Evolutionary conservation across 1,140 invertebrate species (phyloP).

Genomic region (Harpegnathos saltator): DNA sequence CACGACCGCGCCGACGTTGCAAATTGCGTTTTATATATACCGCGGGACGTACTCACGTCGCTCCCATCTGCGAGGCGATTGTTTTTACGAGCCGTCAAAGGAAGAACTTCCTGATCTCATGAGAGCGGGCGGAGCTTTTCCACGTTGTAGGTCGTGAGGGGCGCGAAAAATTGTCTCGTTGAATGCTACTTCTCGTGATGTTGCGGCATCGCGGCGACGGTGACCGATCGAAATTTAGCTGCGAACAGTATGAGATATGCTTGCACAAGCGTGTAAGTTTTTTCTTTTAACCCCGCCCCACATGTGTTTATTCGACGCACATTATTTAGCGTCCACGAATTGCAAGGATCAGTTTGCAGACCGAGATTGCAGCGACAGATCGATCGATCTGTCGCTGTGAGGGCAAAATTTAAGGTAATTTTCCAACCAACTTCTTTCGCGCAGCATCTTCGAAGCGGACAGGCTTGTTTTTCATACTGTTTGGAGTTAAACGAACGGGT

Average conservation of each 20-base stretch:
- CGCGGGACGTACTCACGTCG: not conserved
- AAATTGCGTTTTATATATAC: not conserved
- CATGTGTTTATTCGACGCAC: too few species aligned
- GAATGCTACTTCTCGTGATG: too few species aligned
- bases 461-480: conserved; percentile 15
- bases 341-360: conserved; percentile 58
- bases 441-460: not conserved
- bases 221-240: not conserved
- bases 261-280: not conserved
- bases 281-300: too few species aligned
- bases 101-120: conserved; percentile 39
- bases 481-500: conserved; percentile 16
- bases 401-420: not conserved
- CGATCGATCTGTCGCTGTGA: not conserved
- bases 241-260: not conserved
- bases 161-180: not conserved
- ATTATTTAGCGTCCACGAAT: not conserved
- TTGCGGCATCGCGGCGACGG: not conserved
- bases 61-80: conserved; percentile 1
- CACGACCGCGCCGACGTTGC: not conserved
- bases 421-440: not conserved
- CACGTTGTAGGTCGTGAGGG: not conserved
- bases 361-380: conserved; percentile 60
- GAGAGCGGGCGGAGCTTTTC: not conserved
- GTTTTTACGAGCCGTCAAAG: not conserved